Evolutionary conservation across 2,113 vertebrate species (phyloP).

Genomic region (Tor tambroides): DNA sequence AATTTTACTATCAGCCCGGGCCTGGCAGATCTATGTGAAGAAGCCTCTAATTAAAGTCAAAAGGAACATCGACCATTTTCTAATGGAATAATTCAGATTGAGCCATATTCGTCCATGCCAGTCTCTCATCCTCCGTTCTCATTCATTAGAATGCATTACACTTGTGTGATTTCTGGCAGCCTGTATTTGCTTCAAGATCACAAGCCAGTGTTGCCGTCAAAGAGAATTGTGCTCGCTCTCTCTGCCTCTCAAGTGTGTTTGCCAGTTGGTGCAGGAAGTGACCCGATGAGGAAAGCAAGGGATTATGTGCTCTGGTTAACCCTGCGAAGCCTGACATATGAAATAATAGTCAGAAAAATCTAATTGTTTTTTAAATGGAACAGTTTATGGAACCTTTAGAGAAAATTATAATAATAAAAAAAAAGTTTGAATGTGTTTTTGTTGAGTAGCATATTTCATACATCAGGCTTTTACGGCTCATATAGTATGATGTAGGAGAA

Average conservation of each 20-base stretch:
- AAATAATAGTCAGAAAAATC: not conserved
- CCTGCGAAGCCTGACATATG: slow-evolving; percentile 18
- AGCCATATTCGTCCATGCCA: slow-evolving; percentile 64
- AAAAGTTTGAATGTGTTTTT: too few species aligned
- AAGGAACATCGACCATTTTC: slow-evolving; percentile 75
- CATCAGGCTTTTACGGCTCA: not conserved
- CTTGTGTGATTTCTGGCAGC: slow-evolving; percentile 64
- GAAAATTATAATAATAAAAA: not conserved
- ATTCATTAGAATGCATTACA: slow-evolving; percentile 68
- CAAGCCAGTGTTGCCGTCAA: slow-evolving; percentile 58
- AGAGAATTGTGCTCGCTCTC: slow-evolving; percentile 43
- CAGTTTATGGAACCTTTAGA: not conserved
- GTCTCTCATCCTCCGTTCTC: slow-evolving; percentile 64
- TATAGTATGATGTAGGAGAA: not conserved
- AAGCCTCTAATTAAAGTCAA: slow-evolving; percentile 67
- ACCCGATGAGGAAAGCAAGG: slow-evolving; percentile 57
- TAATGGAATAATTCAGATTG: slow-evolving; percentile 74
- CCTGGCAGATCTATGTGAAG: slow-evolving; percentile 64
- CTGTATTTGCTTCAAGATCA: slow-evolving; percentile 56
- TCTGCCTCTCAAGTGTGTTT: slow-evolving; percentile 8
- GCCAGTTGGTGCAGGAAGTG: slow-evolving; percentile 26
- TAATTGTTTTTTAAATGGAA: not conserved
- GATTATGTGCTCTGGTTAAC: slow-evolving; percentile 38
- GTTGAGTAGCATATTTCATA: not conserved
- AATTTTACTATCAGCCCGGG: slow-evolving; percentile 71